These are phyloP conservation scores for Tachysurus vachellii DNA, from an alignment of 2,113 vertebrate genomes.

Conservation along the genomic window DNA sequence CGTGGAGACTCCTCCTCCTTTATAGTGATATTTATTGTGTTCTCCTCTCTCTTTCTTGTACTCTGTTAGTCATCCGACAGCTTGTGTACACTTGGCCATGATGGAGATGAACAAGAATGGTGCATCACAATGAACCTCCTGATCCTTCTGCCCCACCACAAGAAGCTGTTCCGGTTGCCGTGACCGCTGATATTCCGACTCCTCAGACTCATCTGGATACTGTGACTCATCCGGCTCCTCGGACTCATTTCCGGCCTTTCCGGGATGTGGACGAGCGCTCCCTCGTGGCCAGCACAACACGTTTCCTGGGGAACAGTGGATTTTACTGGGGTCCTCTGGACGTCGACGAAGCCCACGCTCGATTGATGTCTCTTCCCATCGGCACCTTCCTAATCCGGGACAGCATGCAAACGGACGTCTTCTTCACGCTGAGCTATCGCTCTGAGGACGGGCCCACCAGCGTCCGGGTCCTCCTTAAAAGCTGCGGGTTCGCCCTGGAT, in stretches of 20 bases:
- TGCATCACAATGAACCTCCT: constrained; percentile 45
- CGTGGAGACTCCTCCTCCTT: constrained; percentile 14
- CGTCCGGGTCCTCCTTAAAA: constrained; percentile 84
- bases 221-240: not conserved
- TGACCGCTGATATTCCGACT: constrained; percentile 28
- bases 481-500: constrained; percentile 81
- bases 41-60: not conserved
- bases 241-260: constrained; percentile 85
- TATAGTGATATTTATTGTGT: not conserved
- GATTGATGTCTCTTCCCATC: constrained; percentile 70
- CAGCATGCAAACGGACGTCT: constrained; percentile 88
- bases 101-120: constrained; percentile 48
- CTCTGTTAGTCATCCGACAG: constrained; percentile 1
- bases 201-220: constrained; percentile 75
- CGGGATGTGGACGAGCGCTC: constrained; percentile 79
- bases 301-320: constrained; percentile 83
- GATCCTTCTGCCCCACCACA: constrained; percentile 39
- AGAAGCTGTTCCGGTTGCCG: constrained; percentile 2
- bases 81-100: constrained; percentile 7
- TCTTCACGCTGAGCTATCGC: constrained; percentile 94
- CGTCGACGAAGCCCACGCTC: constrained; percentile 83
- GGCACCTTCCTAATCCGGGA: constrained; percentile 95
- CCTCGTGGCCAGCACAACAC: constrained; percentile 79
- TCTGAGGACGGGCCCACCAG: constrained; percentile 84
- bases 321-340: constrained; percentile 92